Evolutionary conservation across 2,113 vertebrate genomes (phyloP).

Genomic region (Gadus macrocephalus): DNA sequence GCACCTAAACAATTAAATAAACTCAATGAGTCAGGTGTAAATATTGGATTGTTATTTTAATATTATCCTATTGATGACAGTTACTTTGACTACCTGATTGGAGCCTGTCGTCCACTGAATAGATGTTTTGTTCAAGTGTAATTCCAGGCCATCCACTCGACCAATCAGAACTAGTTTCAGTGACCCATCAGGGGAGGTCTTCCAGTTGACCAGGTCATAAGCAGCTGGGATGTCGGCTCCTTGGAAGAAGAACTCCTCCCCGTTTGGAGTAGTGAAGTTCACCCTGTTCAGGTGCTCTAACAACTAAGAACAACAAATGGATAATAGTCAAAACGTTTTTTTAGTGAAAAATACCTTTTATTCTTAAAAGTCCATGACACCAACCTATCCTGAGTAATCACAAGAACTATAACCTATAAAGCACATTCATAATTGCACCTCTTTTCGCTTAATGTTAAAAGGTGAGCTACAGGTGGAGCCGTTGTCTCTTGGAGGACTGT

Average conservation of each 20-base stretch:
- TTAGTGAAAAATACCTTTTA: not conserved
- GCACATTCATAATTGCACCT: slow-evolving; percentile 45
- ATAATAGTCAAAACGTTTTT: not conserved
- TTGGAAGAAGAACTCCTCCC: slow-evolving; percentile 64
- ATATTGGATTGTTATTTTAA: not conserved
- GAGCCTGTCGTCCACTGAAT: slow-evolving; percentile 39
- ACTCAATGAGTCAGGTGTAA: not conserved
- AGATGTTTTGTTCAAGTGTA: slow-evolving; percentile 44
- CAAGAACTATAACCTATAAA: no score
- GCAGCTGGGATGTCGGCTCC: slow-evolving; percentile 57
- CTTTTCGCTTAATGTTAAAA: slow-evolving; percentile 47
- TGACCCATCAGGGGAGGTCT: slow-evolving; percentile 27
- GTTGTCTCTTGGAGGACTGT: slow-evolving; percentile 20
- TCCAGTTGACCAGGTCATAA: slow-evolving; percentile 73
- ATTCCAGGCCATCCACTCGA: slow-evolving; percentile 34
- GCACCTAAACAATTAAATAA: slow-evolving; percentile 34
- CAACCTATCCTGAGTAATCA: no score
- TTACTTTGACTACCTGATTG: not conserved
- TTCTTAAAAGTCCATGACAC: no score
- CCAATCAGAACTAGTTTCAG: slow-evolving; percentile 43
- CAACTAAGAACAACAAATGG: slow-evolving; percentile 39
- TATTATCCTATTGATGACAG: no score
- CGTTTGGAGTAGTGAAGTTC: slow-evolving; percentile 64
- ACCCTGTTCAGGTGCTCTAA: slow-evolving; percentile 62
- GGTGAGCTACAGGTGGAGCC: slow-evolving; percentile 48